phyloP scores from a whole-genome alignment of 2,888 invertebrate species.

The Junonia oenone region DNA sequence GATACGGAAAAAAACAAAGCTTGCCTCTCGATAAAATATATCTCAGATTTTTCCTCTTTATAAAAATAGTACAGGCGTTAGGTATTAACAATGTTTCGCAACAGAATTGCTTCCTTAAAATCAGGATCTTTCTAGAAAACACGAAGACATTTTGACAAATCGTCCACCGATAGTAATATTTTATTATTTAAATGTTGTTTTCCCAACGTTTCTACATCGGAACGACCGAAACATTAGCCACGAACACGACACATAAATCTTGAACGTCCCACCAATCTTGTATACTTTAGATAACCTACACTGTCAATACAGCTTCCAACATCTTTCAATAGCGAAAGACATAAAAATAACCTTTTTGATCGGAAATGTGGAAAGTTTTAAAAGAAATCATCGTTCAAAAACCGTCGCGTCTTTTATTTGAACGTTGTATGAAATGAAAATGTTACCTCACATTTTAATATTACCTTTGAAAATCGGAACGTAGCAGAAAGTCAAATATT shows the following conservation, averaged over 20 bases:
- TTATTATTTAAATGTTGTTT: constrained; percentile 21
- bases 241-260: constrained; percentile 18
- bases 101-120: too few relatives aligned
- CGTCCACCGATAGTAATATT: constrained; percentile 10
- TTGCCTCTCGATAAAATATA: too few relatives aligned
- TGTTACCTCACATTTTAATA: constrained; percentile 31
- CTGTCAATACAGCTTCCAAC: constrained; percentile 7
- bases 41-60: too few relatives aligned
- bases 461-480: constrained; percentile 25
- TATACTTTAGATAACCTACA: constrained; percentile 15
- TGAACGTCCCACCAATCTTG: constrained; percentile 6
- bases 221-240: constrained; percentile 13
- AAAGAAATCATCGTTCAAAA: constrained; percentile 19
- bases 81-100: too few relatives aligned
- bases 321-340: neutral
- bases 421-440: constrained; percentile 31
- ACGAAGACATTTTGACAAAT: constrained; percentile 14
- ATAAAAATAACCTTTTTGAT: constrained; percentile 1
- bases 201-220: neutral
- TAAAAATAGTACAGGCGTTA: too few relatives aligned
- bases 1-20: too few relatives aligned
- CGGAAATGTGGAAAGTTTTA: constrained; percentile 11
- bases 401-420: constrained; percentile 21
- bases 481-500: constrained; percentile 24
- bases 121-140: constrained; percentile 5